Evolutionary conservation across 1,140 invertebrate genomes (phyloP).

Genomic region (Drosophila auraria): DNA sequence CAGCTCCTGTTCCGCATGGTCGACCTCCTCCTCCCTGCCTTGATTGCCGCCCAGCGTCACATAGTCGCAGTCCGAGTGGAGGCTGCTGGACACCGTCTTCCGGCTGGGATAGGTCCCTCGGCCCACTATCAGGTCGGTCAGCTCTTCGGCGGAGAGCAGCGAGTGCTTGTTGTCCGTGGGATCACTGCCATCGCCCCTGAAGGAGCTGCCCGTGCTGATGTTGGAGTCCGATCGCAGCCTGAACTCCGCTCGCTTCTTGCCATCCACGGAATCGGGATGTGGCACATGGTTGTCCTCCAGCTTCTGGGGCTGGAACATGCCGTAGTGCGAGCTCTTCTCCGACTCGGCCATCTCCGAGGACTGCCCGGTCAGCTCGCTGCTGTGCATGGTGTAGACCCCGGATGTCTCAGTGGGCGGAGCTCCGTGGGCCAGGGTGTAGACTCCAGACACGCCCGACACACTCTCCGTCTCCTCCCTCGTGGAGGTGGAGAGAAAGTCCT

Average conservation of each 20-base stretch:
- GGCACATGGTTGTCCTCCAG: conserved; percentile 34
- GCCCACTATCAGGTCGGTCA: conserved; percentile 93
- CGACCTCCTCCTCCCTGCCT: conserved; percentile 86
- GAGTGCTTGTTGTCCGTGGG: conserved; percentile 91
- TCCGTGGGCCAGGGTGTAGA: conserved; percentile 86
- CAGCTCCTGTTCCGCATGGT: conserved; percentile 63
- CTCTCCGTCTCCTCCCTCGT: conserved; percentile 85
- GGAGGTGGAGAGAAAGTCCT: conserved; percentile 86
- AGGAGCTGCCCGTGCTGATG: conserved; percentile 90
- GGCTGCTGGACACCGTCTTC: conserved; percentile 92
- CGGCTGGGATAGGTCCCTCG: conserved; percentile 90
- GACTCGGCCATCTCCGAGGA: conserved; percentile 84
- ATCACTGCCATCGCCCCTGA: conserved; percentile 94
- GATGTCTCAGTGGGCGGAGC: conserved; percentile 90
- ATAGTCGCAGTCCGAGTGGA: conserved; percentile 95
- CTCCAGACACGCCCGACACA: conserved; percentile 72
- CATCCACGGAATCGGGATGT: conserved; percentile 60
- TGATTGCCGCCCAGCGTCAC: conserved; percentile 91
- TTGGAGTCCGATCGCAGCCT: conserved; percentile 90
- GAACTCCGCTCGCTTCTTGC: conserved; percentile 82
- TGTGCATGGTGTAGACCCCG: conserved; percentile 91
- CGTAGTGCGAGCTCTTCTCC: conserved; percentile 86
- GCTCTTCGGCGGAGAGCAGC: conserved; percentile 91
- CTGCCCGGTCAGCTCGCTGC: conserved; percentile 88
- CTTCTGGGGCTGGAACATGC: conserved; percentile 85